Conservation (phyloP, 2,113 vertebrate species). For the Lonchura striata region DNA sequence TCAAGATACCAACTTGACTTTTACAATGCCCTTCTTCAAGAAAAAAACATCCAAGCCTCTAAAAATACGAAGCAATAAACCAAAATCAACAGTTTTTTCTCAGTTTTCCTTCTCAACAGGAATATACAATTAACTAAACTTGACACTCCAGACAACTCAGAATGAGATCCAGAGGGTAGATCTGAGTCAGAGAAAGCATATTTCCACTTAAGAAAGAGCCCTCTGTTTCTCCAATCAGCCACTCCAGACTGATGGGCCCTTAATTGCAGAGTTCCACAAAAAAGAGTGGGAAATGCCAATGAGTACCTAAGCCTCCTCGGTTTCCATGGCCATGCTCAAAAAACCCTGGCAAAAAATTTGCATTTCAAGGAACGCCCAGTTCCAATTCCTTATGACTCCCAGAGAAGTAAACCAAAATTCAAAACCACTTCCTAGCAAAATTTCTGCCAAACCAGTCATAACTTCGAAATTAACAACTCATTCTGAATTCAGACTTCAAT, state of each 20-base stretch:
- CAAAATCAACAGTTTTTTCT: neutral
- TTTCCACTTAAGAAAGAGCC: conserved; percentile 49
- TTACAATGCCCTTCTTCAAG: conserved; percentile 24
- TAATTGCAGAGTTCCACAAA: conserved; percentile 63
- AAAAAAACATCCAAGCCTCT: conserved; percentile 39
- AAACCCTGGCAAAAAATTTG: conserved; percentile 49
- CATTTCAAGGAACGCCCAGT: conserved; percentile 56
- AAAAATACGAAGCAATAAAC: neutral
- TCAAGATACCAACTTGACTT: neutral
- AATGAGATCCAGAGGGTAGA: conserved; percentile 49
- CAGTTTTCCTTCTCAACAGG: neutral
- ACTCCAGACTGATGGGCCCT: conserved; percentile 43
- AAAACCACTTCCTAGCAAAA: conserved; percentile 57
- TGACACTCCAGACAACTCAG: conserved; percentile 51
- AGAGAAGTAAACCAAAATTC: conserved; percentile 32
- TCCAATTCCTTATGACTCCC: neutral
- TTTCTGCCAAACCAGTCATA: conserved; percentile 38
- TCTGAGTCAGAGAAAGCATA: conserved; percentile 47
- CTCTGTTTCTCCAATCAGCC: conserved; percentile 49
- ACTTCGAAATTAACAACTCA: conserved; percentile 1
- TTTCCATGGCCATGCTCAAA: conserved; percentile 58
- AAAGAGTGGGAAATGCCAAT: conserved; percentile 40
- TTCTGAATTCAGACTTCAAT: neutral
- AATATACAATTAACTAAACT: conserved; percentile 55
- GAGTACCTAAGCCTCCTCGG: conserved; percentile 34